Percentiles rank a stretch among this genome's conserved stretches.
These are phyloP conservation scores for Leptarthrus brevirostris DNA, from an alignment of 2,888 invertebrate species.

Conservation along the genomic window DNA sequence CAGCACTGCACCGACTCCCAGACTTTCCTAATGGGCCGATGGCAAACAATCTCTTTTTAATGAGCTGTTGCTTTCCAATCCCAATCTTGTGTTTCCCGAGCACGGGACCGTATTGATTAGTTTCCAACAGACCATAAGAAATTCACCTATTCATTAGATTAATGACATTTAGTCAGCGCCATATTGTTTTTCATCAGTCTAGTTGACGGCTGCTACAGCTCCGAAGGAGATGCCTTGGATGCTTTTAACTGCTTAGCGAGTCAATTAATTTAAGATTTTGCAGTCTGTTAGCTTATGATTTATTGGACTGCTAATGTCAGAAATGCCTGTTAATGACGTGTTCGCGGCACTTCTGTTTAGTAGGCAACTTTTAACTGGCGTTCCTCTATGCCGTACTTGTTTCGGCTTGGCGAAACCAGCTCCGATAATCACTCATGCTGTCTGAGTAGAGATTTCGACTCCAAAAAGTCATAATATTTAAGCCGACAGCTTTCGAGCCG, in stretches of 20 bases:
- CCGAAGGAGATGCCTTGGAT: conserved; percentile 8
- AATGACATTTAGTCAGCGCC: conserved; percentile 41
- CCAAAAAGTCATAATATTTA: conserved; percentile 20
- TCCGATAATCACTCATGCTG: conserved; percentile 10
- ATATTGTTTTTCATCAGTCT: conserved; percentile 43
- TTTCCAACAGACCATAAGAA: conserved; percentile 41
- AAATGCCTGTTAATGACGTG: conserved; percentile 43
- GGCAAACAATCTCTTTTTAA: conserved; percentile 48
- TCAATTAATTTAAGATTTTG: conserved; percentile 47
- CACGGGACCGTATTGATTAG: conserved; percentile 40
- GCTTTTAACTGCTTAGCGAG: conserved; percentile 27
- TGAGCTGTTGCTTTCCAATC: conserved; percentile 36
- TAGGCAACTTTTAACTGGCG: conserved; percentile 22
- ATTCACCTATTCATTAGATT: conserved; percentile 48
- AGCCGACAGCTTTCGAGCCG: background rate
- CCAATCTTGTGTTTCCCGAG: conserved; percentile 7
- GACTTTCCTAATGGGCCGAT: conserved; percentile 28
- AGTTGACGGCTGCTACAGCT: background rate
- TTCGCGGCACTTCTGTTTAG: conserved; percentile 45
- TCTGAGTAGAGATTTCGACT: background rate
- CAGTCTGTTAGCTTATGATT: conserved; percentile 49
- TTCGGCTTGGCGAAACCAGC: background rate
- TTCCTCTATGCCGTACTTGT: background rate
- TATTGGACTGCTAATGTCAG: conserved; percentile 45
- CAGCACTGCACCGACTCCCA: background rate